These are phyloP conservation scores for Leptinotarsa tumamoca DNA, from an alignment of 2,888 invertebrate genomes.

Conservation along the genomic window DNA sequence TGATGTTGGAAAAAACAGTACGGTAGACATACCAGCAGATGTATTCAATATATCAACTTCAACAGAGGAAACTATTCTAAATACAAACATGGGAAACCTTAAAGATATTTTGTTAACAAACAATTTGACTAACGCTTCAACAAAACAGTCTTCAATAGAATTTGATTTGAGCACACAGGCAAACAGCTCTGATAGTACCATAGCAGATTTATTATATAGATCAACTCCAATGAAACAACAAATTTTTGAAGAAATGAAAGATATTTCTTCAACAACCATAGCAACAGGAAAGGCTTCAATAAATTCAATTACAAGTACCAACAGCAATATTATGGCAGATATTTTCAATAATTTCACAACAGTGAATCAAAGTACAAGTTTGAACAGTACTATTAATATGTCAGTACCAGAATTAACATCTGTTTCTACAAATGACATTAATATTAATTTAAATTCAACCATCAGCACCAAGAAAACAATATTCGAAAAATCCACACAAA, in stretches of 20 bases:
- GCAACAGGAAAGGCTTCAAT: background rate
- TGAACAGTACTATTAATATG: background rate
- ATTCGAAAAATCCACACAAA: background rate
- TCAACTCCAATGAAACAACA: background rate
- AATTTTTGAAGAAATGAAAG: conserved; percentile 6
- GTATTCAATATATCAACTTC: background rate
- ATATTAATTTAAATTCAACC: background rate
- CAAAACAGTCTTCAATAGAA: background rate
- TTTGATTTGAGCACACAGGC: background rate
- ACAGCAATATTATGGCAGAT: background rate
- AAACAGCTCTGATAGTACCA: background rate
- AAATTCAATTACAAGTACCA: background rate
- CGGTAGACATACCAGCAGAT: background rate
- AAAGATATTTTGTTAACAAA: too few relatives aligned
- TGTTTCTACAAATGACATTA: background rate
- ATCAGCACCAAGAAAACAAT: background rate
- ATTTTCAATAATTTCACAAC: background rate
- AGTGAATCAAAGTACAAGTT: background rate
- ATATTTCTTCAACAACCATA: background rate
- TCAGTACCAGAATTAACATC: background rate
- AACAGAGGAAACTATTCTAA: background rate
- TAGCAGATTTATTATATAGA: background rate
- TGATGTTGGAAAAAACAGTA: background rate
- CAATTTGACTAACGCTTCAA: too few relatives aligned
- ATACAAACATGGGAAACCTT: too few relatives aligned